Percentiles rank a stretch among this genome's conserved stretches.
phyloP scores from a whole-genome alignment of 1,140 invertebrate genomes.

The Polypedilum vanderplanki region DNA sequence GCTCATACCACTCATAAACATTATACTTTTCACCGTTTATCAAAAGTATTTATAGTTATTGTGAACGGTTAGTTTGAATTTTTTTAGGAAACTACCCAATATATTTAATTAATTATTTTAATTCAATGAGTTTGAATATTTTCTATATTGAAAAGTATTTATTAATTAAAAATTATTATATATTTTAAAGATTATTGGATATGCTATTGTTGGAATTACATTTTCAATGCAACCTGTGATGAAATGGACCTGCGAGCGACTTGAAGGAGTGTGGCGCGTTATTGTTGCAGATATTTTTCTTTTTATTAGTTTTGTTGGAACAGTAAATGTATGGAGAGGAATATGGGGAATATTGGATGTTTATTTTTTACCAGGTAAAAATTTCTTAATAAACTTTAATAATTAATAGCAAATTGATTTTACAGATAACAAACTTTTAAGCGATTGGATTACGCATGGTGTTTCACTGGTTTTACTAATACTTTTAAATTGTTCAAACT shows the following conservation, averaged over 20 bases:
- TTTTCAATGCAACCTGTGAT: conserved; percentile 66
- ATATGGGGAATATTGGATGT: conserved; percentile 73
- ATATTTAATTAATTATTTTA: too few species aligned
- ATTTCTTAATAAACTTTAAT: background rate
- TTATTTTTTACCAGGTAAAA: conserved; percentile 65
- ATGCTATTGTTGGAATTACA: conserved; percentile 59
- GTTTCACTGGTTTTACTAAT: conserved; percentile 66
- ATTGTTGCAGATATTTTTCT: conserved; percentile 67
- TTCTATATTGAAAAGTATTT: too few species aligned
- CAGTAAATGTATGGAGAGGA: conserved; percentile 80
- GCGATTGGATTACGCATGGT: conserved; percentile 68
- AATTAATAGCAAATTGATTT: conserved; percentile 31
- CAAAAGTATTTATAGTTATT: too few species aligned
- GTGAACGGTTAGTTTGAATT: too few species aligned
- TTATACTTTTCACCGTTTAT: too few species aligned
- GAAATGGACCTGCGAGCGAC: conserved; percentile 55
- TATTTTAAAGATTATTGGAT: conserved; percentile 64
- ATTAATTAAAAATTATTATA: too few species aligned
- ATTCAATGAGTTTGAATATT: too few species aligned
- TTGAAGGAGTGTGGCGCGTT: conserved; percentile 58
- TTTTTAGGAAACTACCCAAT: too few species aligned
- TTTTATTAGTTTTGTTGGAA: conserved; percentile 67
- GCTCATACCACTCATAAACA: too few species aligned
- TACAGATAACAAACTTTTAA: conserved; percentile 59
- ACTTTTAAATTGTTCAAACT: conserved; percentile 75